Percentiles rank a stretch among this genome's conserved stretches.
phyloP scores from a whole-genome alignment of 2,113 vertebrate genomes.

The Paramisgurnus dabryanus region DNA sequence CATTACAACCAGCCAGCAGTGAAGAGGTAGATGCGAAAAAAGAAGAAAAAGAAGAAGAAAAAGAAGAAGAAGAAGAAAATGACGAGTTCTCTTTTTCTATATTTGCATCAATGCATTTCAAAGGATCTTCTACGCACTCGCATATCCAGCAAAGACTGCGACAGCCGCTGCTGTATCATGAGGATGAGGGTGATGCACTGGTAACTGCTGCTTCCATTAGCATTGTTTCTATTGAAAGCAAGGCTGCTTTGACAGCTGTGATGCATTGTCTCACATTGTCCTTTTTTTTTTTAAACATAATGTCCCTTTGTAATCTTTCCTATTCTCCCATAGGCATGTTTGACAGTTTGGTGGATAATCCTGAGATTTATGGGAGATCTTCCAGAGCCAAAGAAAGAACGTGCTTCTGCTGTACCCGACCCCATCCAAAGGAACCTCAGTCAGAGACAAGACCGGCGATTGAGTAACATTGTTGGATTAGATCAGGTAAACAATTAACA shows the following conservation, averaged over 20 bases:
- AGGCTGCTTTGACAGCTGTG: not conserved
- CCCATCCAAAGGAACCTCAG: constrained; percentile 36
- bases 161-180: constrained; percentile 85
- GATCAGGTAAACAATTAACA: constrained; percentile 67
- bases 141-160: constrained; percentile 77
- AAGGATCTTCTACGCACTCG: constrained; percentile 75
- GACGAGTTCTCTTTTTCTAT: constrained; percentile 82
- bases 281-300: not conserved
- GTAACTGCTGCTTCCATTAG: constrained; percentile 65
- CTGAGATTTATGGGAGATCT: constrained; percentile 93
- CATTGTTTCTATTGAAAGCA: not conserved
- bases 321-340: constrained; percentile 76
- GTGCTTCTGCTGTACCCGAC: constrained; percentile 42
- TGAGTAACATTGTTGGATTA: constrained; percentile 72
- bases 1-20: not conserved
- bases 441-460: constrained; percentile 59
- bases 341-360: constrained; percentile 85
- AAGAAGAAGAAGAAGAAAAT: constrained; percentile 57
- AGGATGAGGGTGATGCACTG: constrained; percentile 81
- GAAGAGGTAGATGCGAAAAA: constrained; percentile 54
- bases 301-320: not conserved
- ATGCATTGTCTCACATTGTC: not conserved
- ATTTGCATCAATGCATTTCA: constrained; percentile 85
- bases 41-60: constrained; percentile 55
- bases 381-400: constrained; percentile 76